These are phyloP conservation scores for Aphidius ervi DNA, from an alignment of 1,140 invertebrate genomes.

Conservation along the genomic window DNA sequence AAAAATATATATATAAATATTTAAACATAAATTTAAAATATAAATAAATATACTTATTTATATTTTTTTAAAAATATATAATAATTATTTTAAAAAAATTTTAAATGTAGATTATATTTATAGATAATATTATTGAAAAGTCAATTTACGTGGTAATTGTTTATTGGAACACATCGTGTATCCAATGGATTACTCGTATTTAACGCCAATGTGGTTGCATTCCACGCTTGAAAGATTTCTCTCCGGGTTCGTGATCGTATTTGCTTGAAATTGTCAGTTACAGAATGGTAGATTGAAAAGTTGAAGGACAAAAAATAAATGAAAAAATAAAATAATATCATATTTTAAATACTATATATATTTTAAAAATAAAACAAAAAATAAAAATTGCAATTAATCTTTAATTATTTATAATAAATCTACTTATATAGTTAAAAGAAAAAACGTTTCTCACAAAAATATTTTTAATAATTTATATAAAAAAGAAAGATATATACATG, in stretches of 20 bases:
- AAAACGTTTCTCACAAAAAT: too few species aligned
- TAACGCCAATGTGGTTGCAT: constrained; percentile 53
- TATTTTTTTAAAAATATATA: neutral
- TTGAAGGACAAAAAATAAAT: constrained; percentile 3
- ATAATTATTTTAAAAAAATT: too few species aligned
- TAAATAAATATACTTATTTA: too few species aligned
- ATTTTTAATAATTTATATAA: too few species aligned
- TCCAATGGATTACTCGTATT: constrained; percentile 51
- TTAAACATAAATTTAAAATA: too few species aligned
- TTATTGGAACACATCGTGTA: constrained; percentile 25
- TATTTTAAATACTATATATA: neutral
- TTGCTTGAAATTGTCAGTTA: constrained; percentile 51
- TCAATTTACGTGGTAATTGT: constrained; percentile 51
- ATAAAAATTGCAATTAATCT: neutral
- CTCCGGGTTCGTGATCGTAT: constrained; percentile 36
- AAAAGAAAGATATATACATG: too few species aligned
- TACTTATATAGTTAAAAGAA: neutral
- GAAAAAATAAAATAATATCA: constrained; percentile 30
- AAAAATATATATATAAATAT: too few species aligned
- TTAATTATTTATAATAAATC: neutral
- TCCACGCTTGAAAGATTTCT: constrained; percentile 37
- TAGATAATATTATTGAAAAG: constrained; percentile 25
- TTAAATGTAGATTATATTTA: too few species aligned
- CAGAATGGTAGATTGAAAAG: constrained; percentile 51
- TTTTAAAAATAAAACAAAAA: neutral